Evolutionary conservation across 2,797 vertebrate genomes (phyloP).

Genomic region (Enteromius afrohamiltoni): DNA sequence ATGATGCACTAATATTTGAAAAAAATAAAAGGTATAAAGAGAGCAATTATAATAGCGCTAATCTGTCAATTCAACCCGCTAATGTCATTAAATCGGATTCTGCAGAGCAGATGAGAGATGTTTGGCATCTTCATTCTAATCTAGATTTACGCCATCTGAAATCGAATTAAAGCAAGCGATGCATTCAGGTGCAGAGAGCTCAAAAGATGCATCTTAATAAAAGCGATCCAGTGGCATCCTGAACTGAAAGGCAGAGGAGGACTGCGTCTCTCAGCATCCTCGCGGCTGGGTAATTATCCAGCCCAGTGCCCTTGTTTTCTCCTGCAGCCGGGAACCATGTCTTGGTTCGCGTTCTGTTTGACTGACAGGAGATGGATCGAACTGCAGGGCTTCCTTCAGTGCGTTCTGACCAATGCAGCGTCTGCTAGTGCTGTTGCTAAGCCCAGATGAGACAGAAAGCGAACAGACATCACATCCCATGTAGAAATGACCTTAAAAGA

Average conservation of each 20-base stretch:
- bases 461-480: background rate
- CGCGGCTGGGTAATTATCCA: conserved; percentile 37
- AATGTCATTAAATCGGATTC: background rate
- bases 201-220: background rate
- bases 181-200: conserved; percentile 2
- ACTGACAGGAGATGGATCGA: conserved; percentile 38
- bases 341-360: conserved; percentile 20
- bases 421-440: conserved; percentile 55
- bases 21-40: background rate
- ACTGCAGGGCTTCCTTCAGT: conserved; percentile 8
- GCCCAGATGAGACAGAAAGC: conserved; percentile 17
- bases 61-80: background rate
- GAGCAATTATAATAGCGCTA: background rate
- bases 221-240: background rate
- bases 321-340: conserved; percentile 46
- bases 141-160: background rate
- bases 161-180: background rate
- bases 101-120: background rate
- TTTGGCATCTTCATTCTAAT: conserved; percentile 6
- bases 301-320: conserved; percentile 63
- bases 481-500: background rate
- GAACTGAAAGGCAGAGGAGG: background rate
- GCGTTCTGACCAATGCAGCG: conserved; percentile 47
- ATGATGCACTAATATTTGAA: conserved; percentile 25
- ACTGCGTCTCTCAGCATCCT: conserved; percentile 48